These are phyloP conservation scores for Cheirogaleus major DNA, from an alignment of 2,797 vertebrate species.

Conservation along the genomic window DNA sequence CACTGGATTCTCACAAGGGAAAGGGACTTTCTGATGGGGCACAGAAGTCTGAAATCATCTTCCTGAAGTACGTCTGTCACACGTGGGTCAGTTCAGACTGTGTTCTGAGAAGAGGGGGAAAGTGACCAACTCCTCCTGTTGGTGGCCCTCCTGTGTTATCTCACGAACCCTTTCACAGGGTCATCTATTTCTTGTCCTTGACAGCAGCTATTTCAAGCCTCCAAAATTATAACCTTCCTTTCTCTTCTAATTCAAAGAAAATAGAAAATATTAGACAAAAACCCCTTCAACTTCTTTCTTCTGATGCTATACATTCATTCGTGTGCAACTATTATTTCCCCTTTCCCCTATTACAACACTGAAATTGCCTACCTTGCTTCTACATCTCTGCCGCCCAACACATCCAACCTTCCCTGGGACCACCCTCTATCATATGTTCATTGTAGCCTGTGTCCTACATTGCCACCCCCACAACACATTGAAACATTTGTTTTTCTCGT, in stretches of 20 bases:
- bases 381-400: neutral
- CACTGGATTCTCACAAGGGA: neutral
- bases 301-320: no score
- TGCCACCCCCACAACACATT: neutral
- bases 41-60: neutral
- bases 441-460: neutral
- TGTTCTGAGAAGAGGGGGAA: neutral
- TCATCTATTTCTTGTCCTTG: neutral
- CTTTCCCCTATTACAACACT: no score
- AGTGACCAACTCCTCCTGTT: fast-evolving
- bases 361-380: no score
- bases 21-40: neutral
- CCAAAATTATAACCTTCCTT: neutral
- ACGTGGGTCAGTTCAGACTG: neutral
- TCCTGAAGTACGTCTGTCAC: fast-evolving
- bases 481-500: neutral
- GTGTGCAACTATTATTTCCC: neutral
- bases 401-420: neutral
- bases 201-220: neutral
- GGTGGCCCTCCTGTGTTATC: neutral
- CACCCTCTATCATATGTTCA: neutral
- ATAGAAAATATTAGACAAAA: neutral
- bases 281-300: neutral
- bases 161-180: neutral
- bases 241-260: neutral